Evolutionary conservation across 2,888 invertebrate genomes (phyloP), one percentile per base, ranked within the genome.

Genomic region (Conchocele bisecta): DNA sequence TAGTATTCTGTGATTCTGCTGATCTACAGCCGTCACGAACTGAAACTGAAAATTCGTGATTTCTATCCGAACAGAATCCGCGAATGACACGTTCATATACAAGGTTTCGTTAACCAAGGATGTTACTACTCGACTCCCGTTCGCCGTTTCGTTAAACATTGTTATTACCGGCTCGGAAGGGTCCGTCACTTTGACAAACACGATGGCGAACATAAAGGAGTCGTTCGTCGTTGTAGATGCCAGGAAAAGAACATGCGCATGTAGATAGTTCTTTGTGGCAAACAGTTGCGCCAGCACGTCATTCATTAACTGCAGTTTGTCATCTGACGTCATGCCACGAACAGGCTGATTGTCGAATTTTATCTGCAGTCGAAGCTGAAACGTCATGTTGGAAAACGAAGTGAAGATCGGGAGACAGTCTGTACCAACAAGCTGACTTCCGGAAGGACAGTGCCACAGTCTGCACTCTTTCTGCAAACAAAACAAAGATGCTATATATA

Each of bases 381-480:
- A 70, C 2, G 44, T 58, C 0, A 66, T 60, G 35, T 63, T 73
- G 20, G 58, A 37, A 13, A 66, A 26, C 24, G 54, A 53, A 1
- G 29, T 17, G 26, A 51, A 70, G 5, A 57, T 33, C 5, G 76
- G 73, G 22, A 66, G 33, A 53, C 76, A 76, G 5, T 31, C 35
- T 2, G 48, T 28, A 24, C 50, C 61, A 20, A 50, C 42, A 9
- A 50, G 9, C n/a, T 61, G 50, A 6, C 54, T 17, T 17, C 69
- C 69, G 17, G 26, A 11, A 2, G 76, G 76, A 37, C 76, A 76
- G 35, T 66, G 67, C 76, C 76, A 76, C n/a, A 50, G 44, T 13
- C 76, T 61, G 29, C 76, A 76, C n/a, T 37, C 22, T 13, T 70
- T 51, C 76, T 76, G 58, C 0, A 72, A 69, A 42, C 28, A 13